phyloP scores from a whole-genome alignment of 2,888 invertebrate genomes.

The Phrixothrix hirtus region DNA sequence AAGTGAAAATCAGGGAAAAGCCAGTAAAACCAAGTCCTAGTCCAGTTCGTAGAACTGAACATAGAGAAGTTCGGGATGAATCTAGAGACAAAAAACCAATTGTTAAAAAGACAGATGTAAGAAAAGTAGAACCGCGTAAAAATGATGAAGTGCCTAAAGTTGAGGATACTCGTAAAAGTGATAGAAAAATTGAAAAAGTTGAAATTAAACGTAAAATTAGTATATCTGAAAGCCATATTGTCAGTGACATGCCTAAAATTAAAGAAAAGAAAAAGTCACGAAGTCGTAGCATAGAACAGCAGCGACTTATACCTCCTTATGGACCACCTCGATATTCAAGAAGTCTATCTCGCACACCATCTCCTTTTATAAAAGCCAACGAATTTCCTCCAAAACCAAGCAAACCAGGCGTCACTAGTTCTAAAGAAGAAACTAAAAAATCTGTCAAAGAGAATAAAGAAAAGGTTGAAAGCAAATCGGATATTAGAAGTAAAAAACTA shows the following conservation, averaged over 20 bases:
- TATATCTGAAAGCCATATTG: slow-evolving; percentile 40
- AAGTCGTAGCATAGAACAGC: slow-evolving; percentile 49
- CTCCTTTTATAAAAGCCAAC: slow-evolving; percentile 76
- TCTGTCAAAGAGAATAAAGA: slow-evolving; percentile 47
- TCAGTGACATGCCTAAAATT: slow-evolving; percentile 38
- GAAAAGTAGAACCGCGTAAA: slow-evolving; percentile 49
- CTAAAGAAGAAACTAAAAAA: slow-evolving; percentile 52
- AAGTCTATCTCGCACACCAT: slow-evolving; percentile 83
- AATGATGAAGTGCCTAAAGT: slow-evolving; percentile 56
- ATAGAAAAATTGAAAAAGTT: slow-evolving; percentile 39
- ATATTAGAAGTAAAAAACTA: slow-evolving; percentile 46
- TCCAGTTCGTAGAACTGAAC: slow-evolving; percentile 46
- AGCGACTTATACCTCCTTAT: slow-evolving; percentile 51
- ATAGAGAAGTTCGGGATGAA: slow-evolving; percentile 40
- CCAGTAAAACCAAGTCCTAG: slow-evolving; percentile 48
- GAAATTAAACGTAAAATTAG: slow-evolving; percentile 37
- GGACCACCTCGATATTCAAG: slow-evolving; percentile 64
- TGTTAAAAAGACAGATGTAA: slow-evolving; percentile 46
- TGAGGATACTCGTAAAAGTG: slow-evolving; percentile 46
- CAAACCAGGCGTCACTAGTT: slow-evolving; percentile 41
- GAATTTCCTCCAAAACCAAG: slow-evolving; percentile 61
- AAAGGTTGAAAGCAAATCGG: slow-evolving; percentile 40
- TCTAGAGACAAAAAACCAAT: slow-evolving; percentile 45
- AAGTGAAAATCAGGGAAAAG: slow-evolving; percentile 40
- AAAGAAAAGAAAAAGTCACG: slow-evolving; percentile 49